Evolutionary conservation across 2,888 invertebrate species (phyloP), one percentile per base, ranked within the genome.

Genomic region (Idaea straminata): DNA sequence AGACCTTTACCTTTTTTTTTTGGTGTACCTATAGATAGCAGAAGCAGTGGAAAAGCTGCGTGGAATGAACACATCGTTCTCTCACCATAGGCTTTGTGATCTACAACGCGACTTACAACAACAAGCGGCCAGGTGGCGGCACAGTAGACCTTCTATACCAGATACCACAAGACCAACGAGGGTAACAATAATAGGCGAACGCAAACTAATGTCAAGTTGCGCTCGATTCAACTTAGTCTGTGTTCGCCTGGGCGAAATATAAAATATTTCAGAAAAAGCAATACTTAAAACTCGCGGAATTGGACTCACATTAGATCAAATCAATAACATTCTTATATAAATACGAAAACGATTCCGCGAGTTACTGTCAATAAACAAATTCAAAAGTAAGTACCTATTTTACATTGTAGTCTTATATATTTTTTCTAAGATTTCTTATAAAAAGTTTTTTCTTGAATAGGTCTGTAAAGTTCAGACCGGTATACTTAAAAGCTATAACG

Each of bases 51-150:
- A 86, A 66, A 89, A 84, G 35, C 71, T 89, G 5, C 85, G 89
- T 0, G 88, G 93, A 16, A 93, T 94, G 87, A 89, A 94, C 76
- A 92, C 91, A 0, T 92, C 91, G 1, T 91, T 89, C 91, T 92
- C 90, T 0, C 91, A 92, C 65, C 92, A 92, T 69, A 75, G 88
- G 15, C 79, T 91, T 5, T 89, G 88, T 69, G 92, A 89, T 71
- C 72, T 88, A 38, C 91, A 91, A 68, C 80, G 88, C 69, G 92
- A 89, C 71, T 72, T 88, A 38, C 91, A 91, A 69, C 80, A 89
- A 0, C 89, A 89, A 64, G 89, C 89, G 0, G 84, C 88, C 0
- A 77, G 89, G 59, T 82, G 88, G 79, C 84, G 86, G 0, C 83
- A 88, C 72, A 88, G 88, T 61, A 82, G 91, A 0, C 91, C 91